Conservation (phyloP, 2,797 vertebrate genomes). For the Sarcophilus harrisii region DNA sequence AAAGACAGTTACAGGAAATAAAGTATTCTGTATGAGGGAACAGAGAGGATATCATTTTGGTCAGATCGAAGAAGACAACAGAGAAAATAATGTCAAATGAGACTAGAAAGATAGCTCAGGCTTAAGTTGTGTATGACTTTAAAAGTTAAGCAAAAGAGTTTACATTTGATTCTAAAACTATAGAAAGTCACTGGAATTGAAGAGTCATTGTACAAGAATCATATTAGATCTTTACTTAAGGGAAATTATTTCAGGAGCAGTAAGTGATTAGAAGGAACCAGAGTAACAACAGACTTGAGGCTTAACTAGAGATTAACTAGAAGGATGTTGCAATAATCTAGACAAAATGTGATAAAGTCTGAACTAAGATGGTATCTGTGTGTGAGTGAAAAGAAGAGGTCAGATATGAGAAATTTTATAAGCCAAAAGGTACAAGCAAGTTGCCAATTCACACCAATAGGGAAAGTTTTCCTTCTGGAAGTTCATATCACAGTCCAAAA, state of each 20-base stretch:
- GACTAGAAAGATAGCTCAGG: not conserved
- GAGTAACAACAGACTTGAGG: not conserved
- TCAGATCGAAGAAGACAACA: not conserved
- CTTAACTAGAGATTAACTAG: not conserved
- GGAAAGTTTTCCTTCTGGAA: not conserved
- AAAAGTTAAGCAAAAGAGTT: not conserved
- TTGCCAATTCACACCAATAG: not conserved
- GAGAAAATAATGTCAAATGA: not conserved
- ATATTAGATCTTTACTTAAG: not conserved
- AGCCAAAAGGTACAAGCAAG: not conserved
- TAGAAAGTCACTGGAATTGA: not conserved
- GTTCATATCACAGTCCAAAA: not conserved
- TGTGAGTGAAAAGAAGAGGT: not conserved
- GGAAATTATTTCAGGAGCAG: not conserved
- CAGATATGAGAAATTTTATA: not conserved
- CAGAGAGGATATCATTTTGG: not conserved
- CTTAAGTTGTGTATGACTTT: not conserved
- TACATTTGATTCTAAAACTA: not conserved
- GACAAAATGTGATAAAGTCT: not conserved
- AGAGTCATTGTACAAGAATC: not conserved
- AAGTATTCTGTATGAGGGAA: not conserved
- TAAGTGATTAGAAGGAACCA: not conserved
- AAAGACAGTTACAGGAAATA: not conserved
- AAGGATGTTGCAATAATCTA: not conserved
- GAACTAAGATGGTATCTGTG: not conserved